These are phyloP conservation scores for Halictus rubicundus DNA, from an alignment of 1,140 invertebrate species.

Conservation along the genomic window DNA sequence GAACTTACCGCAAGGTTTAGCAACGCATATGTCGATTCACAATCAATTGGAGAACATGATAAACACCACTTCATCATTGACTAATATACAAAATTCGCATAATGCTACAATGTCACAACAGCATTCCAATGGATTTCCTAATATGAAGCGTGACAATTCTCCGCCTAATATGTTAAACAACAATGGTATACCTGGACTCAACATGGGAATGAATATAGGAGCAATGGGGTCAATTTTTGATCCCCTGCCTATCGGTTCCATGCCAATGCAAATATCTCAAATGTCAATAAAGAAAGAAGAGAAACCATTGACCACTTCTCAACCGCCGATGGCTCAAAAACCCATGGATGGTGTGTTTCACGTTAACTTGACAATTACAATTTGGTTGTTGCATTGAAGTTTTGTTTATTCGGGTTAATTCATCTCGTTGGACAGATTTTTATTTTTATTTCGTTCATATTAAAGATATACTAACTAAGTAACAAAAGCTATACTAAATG, in stretches of 20 bases:
- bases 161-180: constrained; percentile 80
- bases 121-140: constrained; percentile 78
- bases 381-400: background rate
- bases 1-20: constrained; percentile 69
- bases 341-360: constrained; percentile 75
- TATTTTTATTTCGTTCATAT: background rate
- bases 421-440: background rate
- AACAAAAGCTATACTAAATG: background rate
- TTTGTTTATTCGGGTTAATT: background rate
- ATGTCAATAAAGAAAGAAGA: constrained; percentile 82
- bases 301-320: constrained; percentile 72
- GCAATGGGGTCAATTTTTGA: constrained; percentile 85
- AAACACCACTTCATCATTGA: constrained; percentile 63
- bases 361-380: constrained; percentile 24
- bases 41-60: constrained; percentile 75
- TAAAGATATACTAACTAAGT: background rate
- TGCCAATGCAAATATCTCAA: constrained; percentile 79
- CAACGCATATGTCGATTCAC: constrained; percentile 72
- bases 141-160: constrained; percentile 78
- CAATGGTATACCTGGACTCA: constrained; percentile 78
- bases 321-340: constrained; percentile 73
- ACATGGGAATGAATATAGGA: constrained; percentile 77
- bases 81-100: constrained; percentile 72
- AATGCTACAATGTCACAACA: constrained; percentile 72
- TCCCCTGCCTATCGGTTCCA: constrained; percentile 79